Base-by-base conservation (phyloP, 2,888 invertebrate species). In the Hoplodrina blanda region DNA sequence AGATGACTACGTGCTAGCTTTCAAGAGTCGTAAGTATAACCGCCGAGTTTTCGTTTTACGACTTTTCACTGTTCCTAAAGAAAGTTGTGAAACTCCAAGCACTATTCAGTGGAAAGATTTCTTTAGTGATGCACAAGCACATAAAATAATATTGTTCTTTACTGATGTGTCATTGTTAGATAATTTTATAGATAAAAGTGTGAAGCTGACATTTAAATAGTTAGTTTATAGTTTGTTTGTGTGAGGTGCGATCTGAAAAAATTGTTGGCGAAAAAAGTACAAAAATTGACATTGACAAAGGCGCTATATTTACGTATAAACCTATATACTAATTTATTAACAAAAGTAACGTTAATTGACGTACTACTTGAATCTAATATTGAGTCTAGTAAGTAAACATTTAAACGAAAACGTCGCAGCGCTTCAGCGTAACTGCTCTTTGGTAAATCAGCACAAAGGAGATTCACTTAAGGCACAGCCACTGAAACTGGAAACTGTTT, bases 21-120 rank as follows among this genome's bases (percentile, higher is more conserved):
- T 67, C 68, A 62, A 73, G 64, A 69, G 69, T 62, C 69, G 56
- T 60, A 49, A 49, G 49, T 50, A 20, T 20, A 20, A 62, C 25
- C 54, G 19, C 50, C 67, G 72, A 78, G 77, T 62, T 70, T 64
- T 76, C 60, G 61, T 74, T 84, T 83, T 84, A 84, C 67, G 76
- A 57, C 71, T 82, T 80, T 83, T 80, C 81, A 78, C 81, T 78
- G 63, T 71, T 80, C 64, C 62, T 76, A 78, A 84, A 83, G 90
- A 91, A 90, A 91, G 91, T 83, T 85, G 89, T 86, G 89, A 91
- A 91, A 91, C 85, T 83, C 62, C 79, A 81, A 82, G 66, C 71
- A 81, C 83, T 85, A 83, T 86, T 84, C 78, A 80, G 82, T 78
- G 76, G 75, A 71, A 76, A 82, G 78, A 75, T 84, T 70, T 78